A percentile compares a stretch with the other conserved stretches of the same genome.
Conservation (phyloP, 2,888 invertebrate species). For the Tridacna crocea region DNA sequence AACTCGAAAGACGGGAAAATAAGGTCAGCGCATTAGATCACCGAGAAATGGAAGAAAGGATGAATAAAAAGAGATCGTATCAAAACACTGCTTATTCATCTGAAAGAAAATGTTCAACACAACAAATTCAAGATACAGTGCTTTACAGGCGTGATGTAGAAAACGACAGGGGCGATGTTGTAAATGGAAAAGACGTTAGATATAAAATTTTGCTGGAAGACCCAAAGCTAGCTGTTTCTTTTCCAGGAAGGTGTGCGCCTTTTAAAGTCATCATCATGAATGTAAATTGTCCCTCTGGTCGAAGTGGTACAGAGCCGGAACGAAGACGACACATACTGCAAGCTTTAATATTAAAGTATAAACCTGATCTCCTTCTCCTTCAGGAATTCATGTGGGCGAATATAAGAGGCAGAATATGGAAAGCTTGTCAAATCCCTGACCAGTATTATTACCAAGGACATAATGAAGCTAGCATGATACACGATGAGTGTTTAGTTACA, state of each 20-base stretch:
- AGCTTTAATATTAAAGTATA: conserved; percentile 18
- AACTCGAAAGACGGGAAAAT: background rate
- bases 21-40: background rate
- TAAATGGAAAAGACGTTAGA: too few relatives aligned
- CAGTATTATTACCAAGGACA: conserved; percentile 39
- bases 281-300: conserved; percentile 29
- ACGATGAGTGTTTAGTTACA: conserved; percentile 7
- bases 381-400: conserved; percentile 51
- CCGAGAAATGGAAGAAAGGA: background rate
- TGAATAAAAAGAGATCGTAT: background rate
- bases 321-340: conserved; percentile 43
- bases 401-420: conserved; percentile 42
- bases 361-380: conserved; percentile 42
- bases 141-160: too few relatives aligned
- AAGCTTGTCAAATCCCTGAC: conserved; percentile 34
- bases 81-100: too few relatives aligned
- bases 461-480: conserved; percentile 46
- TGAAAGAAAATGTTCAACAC: background rate
- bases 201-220: too few relatives aligned
- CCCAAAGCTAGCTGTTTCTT: too few relatives aligned
- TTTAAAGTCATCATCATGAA: conserved; percentile 46
- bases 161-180: too few relatives aligned
- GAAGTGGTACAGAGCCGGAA: conserved; percentile 14
- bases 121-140: background rate
- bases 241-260: background rate